Percentiles rank a stretch among this genome's conserved stretches.
phyloP scores from a whole-genome alignment of 2,797 vertebrate genomes.

The Myripristis jacobus region DNA sequence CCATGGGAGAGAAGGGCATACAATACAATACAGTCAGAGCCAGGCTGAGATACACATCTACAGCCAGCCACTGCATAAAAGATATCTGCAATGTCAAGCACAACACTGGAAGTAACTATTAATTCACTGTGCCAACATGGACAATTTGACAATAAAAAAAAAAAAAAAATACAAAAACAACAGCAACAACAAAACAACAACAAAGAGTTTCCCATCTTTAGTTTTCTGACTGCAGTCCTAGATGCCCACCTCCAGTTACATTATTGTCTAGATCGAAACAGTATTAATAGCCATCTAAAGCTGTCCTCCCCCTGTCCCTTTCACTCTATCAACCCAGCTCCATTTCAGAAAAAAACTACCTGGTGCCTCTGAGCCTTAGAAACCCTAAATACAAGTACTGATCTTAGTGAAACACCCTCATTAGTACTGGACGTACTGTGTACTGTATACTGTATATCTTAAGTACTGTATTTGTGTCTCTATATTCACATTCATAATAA shows the following conservation, averaged over 20 bases:
- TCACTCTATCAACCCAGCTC: constrained; percentile 40
- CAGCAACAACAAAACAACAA: no score
- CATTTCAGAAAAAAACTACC: constrained; percentile 35
- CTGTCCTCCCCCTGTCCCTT: constrained; percentile 10
- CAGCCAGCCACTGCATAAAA: no score
- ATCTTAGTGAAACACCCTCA: no score
- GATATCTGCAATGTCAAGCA: constrained; percentile 7
- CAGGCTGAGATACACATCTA: not conserved
- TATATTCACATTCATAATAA: no score
- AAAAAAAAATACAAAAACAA: constrained; percentile 33
- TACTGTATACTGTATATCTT: no score
- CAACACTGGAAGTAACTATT: constrained; percentile 26
- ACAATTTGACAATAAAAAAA: constrained; percentile 54
- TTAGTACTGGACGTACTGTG: no score
- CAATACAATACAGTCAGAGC: not conserved
- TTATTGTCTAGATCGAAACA: constrained; percentile 57
- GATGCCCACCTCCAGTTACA: constrained; percentile 39
- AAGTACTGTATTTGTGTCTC: no score
- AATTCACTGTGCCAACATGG: not conserved
- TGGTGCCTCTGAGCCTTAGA: not conserved
- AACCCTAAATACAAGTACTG: constrained; percentile 5
- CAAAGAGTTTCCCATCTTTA: constrained; percentile 65
- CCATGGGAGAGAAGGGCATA: no score
- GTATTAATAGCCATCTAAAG: not conserved
- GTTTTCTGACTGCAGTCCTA: constrained; percentile 19